Evolutionary conservation across 1,140 invertebrate genomes (phyloP), one percentile per base, ranked within the genome.

Genomic region (Pseudomyrmex gracilis): DNA sequence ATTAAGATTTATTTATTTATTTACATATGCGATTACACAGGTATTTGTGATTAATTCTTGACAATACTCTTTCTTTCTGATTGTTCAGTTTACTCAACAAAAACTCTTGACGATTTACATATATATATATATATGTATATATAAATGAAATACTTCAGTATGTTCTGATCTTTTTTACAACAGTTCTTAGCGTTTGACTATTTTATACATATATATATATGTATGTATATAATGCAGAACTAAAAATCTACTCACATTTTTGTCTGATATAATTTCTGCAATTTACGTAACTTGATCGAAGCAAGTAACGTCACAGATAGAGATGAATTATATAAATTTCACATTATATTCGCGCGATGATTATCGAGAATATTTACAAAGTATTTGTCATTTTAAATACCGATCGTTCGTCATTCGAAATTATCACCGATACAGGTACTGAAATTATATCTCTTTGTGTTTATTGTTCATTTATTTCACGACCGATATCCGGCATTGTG

Each of bases 1-100:
- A 53, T 63, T 87, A 78, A 71, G 63, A 77, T 91, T 85, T 87
- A 76, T 90, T 86, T 87, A 76, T 90, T 86, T 90, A 90, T 91
- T 88, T 91, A 90, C 85, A 87, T 88, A 88, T 82, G 47, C 55
- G 61, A 10, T 77, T 34, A 34, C 17, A 71, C 34, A 71, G 80
- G 84, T 77, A 71, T 64, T 89, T 78, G 74, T 82, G 49, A 86
- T 91, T 87, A 90, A 82, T 85, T 83, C 57, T 84, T 82, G 53
- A 82, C 61, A 77, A 57, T 88, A 49, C 12, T 74, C 49, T 55
- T n/a, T 53, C 64, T 34, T 55, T 20, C 71, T 67, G 9, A 80
- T 80, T 13, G 9, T 43, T 82, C 15, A 34, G 43, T 82, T 85
- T 82, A 68, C 49, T 83, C 20, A 70, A 77, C 45, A n/a, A 84